phyloP scores from a whole-genome alignment of 2,888 invertebrate genomes.

The Spodoptera littoralis region DNA sequence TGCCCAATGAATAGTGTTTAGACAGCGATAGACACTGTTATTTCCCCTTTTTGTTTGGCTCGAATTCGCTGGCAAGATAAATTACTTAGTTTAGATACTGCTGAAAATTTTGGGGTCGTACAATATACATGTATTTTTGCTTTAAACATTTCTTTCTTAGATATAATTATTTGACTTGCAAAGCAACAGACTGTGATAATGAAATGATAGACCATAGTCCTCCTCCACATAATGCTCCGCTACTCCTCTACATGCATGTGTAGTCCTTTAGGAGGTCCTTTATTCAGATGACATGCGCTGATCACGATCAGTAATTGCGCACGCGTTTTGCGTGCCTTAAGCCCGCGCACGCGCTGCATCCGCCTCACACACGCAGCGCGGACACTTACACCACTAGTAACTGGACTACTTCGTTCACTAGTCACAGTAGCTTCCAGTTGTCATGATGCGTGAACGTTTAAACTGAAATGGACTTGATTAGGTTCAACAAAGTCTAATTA shows the following conservation, averaged over 20 bases:
- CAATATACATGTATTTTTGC: constrained; percentile 9
- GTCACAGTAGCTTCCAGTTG: constrained; percentile 11
- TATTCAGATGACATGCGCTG: no score
- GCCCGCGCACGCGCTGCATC: no score
- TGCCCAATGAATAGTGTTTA: constrained; percentile 57
- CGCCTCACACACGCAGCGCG: no score
- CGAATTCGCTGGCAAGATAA: constrained; percentile 48
- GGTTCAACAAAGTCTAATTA: constrained; percentile 25
- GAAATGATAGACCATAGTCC: no score
- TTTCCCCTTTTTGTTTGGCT: constrained; percentile 57
- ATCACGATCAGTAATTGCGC: no score
- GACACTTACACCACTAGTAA: constrained; percentile 11
- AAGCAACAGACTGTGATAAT: no score
- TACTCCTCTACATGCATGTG: no score
- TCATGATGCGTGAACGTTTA: constrained; percentile 9
- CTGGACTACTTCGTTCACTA: constrained; percentile 17
- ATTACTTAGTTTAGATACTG: constrained; percentile 47
- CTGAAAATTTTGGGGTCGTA: constrained; percentile 34
- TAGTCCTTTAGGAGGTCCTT: no score
- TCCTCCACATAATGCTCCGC: no score
- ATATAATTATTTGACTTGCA: not conserved
- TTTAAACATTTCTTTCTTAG: constrained; percentile 12
- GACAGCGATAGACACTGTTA: constrained; percentile 58
- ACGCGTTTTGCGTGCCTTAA: no score
- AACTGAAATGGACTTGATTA: constrained; percentile 22